Conservation (phyloP, 2,888 invertebrate genomes). For the Pseudococcus jackbeardsleyi region DNA sequence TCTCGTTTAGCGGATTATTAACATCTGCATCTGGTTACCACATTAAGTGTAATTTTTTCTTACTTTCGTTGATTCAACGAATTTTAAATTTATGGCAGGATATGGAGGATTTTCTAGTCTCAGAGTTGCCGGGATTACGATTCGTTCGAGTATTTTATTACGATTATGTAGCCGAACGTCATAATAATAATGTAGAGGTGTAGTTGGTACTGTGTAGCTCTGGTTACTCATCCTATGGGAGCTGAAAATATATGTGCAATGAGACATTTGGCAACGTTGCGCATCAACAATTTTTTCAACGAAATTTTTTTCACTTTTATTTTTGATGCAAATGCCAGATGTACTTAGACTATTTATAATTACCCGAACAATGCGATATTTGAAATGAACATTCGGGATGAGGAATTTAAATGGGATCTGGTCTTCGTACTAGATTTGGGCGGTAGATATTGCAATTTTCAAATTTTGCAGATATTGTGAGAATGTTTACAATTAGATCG, state of each 20-base stretch:
- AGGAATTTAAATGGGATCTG: too few relatives aligned
- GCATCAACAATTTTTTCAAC: neutral
- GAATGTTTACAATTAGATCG: too few relatives aligned
- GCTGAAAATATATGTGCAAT: neutral
- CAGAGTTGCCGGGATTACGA: too few relatives aligned
- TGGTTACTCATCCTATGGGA: too few relatives aligned
- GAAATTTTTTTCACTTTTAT: neutral
- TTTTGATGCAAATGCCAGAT: neutral
- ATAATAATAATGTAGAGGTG: too few relatives aligned
- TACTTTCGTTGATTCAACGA: neutral
- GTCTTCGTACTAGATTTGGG: too few relatives aligned
- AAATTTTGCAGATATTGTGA: too few relatives aligned
- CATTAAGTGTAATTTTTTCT: neutral
- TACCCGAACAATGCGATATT: neutral
- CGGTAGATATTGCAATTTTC: too few relatives aligned
- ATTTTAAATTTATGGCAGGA: neutral
- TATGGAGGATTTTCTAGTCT: neutral
- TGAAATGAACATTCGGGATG: neutral
- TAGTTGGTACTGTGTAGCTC: neutral
- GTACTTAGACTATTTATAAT: neutral
- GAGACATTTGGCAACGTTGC: neutral
- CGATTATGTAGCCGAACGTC: too few relatives aligned
- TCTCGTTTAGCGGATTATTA: conserved; percentile 30
- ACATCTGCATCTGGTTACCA: neutral
- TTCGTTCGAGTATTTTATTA: too few relatives aligned